Evolutionary conservation across 2,888 invertebrate species (phyloP).

Genomic region (Halictus ligatus): DNA sequence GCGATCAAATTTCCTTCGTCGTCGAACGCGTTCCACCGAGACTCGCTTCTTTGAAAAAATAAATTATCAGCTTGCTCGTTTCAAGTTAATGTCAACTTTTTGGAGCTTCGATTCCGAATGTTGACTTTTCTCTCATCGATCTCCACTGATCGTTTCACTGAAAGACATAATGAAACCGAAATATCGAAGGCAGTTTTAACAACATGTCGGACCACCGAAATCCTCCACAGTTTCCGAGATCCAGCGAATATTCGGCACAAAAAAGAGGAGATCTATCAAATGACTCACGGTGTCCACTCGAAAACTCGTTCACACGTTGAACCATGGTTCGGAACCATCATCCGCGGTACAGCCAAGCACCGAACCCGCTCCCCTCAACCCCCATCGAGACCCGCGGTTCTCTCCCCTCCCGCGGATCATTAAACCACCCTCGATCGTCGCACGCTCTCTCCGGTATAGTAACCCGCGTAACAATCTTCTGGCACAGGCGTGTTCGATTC

Average conservation of each 20-base stretch:
- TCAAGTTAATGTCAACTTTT: too few species aligned
- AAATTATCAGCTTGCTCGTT: too few species aligned
- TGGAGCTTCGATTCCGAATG: too few species aligned
- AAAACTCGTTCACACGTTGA: not conserved
- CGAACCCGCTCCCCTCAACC: not conserved
- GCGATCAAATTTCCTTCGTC: not conserved
- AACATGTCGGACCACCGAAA: not conserved
- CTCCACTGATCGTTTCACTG: not conserved
- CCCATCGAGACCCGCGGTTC: not conserved
- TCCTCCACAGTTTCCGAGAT: not conserved
- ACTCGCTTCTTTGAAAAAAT: too few species aligned
- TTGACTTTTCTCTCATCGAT: not conserved
- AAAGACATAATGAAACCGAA: too few species aligned
- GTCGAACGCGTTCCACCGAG: not conserved
- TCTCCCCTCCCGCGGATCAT: not conserved
- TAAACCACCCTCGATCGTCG: not conserved
- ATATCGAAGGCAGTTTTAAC: too few species aligned
- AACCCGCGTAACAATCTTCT: slow-evolving; percentile 4
- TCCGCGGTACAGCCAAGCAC: not conserved
- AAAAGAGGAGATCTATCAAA: not conserved
- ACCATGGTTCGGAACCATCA: not conserved
- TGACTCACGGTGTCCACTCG: not conserved
- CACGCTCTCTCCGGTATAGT: not conserved
- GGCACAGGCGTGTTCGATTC: slow-evolving; percentile 39
- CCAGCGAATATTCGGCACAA: not conserved